Base-by-base conservation (phyloP, 2,797 vertebrate genomes). In the Valencia hispanica region DNA sequence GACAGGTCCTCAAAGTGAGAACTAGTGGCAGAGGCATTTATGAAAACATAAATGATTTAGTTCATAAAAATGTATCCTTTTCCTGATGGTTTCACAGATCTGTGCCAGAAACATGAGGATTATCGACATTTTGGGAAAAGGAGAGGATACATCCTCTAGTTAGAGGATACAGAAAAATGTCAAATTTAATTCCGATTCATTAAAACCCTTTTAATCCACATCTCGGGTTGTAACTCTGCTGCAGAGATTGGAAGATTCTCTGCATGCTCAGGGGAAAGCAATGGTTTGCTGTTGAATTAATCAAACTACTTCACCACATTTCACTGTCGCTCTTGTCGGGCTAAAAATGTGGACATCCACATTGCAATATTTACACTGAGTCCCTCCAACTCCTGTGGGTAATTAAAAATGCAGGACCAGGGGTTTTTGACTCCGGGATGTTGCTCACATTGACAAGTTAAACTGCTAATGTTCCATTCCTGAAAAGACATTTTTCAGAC, bases 371-470 rank as follows among this genome's bases (percentile, higher is more conserved):
- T 78, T 74, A 70, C 59, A 22, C 47, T 0, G 10, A 30, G 0
- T 18, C n/a, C 71, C 53, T 77, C 72, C 36, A 39, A 50, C 39
- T 63, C 45, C 68, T 74, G 50, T 68, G n/a, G 17, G 30, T 47
- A 68, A 69, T 65, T 36, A 43, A 74, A 87, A 73, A 79, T 77
- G 71, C 34, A 74, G 43, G 59, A 34, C 22, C 1, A 17, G 14
- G 15, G 17, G 34, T 48, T 66, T 72, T 57, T 55, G 30, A 48
- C 6, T 1, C 0, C 3, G 50, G 20, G 2, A 5, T 27, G 50
- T 17, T 66, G 63, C 36, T 41, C 22, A n/a, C 65, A 7, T 68
- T 1, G 25, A 68, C 41, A 45, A 10, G 34, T 27, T 15, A 50
- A 66, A 75, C 41, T 17, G 65, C 73, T 18, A 22, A 55, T 71